Evolutionary conservation across 2,797 vertebrate genomes (phyloP).

Genomic region (Simalia tracyae): DNA sequence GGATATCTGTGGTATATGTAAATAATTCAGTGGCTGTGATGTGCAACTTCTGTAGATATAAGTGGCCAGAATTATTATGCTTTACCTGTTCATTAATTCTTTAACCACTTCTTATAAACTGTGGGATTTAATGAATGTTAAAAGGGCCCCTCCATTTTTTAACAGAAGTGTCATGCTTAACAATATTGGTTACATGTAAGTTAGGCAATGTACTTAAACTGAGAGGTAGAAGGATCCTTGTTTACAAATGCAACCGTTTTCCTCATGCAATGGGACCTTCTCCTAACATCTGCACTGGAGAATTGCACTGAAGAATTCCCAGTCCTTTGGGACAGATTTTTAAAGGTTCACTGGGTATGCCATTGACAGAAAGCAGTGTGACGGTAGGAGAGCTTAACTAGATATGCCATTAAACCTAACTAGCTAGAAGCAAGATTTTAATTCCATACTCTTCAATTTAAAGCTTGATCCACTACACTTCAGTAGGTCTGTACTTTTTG

Average conservation of each 20-base stretch:
- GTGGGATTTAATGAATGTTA: neutral
- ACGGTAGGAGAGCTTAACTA: neutral
- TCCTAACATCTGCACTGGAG: neutral
- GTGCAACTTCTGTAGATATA: neutral
- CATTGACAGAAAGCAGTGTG: neutral
- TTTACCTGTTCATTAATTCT: neutral
- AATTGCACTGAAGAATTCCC: neutral
- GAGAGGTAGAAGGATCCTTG: neutral
- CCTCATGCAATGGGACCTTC: neutral
- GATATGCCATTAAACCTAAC: neutral
- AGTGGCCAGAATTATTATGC: neutral
- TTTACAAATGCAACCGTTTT: neutral
- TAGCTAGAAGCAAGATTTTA: neutral
- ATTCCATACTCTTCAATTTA: neutral
- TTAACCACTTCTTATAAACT: neutral
- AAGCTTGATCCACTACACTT: neutral
- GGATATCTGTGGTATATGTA: neutral
- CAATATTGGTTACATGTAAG: neutral
- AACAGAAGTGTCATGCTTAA: neutral
- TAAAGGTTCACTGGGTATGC: neutral
- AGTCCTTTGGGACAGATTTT: neutral
- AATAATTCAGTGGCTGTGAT: neutral
- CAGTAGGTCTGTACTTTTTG: neutral
- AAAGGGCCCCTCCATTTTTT: neutral
- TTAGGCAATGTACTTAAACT: neutral